Conservation (phyloP, 2,888 invertebrate genomes). For the Anoncus sp. region DNA sequence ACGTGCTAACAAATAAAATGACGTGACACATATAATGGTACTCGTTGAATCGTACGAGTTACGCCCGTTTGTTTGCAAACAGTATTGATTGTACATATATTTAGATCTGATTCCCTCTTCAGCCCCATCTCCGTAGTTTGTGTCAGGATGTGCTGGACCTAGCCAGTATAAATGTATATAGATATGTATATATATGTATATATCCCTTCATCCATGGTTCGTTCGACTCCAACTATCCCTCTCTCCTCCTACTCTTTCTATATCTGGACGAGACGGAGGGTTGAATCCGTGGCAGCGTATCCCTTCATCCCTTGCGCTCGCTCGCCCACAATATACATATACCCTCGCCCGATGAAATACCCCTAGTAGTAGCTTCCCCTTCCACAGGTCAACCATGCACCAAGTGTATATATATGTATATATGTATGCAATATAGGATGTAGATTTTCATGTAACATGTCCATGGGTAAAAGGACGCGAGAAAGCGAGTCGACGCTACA, state of each 20-base stretch:
- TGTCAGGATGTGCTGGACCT: conserved; percentile 25
- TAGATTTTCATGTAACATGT: neutral
- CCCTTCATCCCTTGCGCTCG: conserved; percentile 16
- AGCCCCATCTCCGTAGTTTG: neutral
- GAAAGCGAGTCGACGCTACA: no score
- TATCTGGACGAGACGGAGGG: conserved; percentile 34
- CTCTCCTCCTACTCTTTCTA: conserved; percentile 52
- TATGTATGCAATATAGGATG: neutral
- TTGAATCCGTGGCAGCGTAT: conserved; percentile 31
- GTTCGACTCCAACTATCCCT: conserved; percentile 56
- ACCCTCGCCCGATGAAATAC: conserved; percentile 39
- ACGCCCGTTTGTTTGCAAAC: neutral
- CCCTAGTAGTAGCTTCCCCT: conserved; percentile 15
- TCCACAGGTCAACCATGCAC: neutral
- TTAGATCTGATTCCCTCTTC: conserved; percentile 1
- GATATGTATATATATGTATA: neutral
- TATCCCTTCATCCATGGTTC: conserved; percentile 44
- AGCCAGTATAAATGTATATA: no score
- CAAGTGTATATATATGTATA: neutral
- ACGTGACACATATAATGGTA: neutral
- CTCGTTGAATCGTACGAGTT: neutral
- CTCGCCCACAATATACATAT: conserved; percentile 13
- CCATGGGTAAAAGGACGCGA: neutral
- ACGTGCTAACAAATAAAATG: conserved; percentile 1
- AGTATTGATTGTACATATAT: neutral